These are phyloP conservation scores for Nymphicus hollandicus DNA, from an alignment of 2,113 vertebrate species.

Conservation along the genomic window DNA sequence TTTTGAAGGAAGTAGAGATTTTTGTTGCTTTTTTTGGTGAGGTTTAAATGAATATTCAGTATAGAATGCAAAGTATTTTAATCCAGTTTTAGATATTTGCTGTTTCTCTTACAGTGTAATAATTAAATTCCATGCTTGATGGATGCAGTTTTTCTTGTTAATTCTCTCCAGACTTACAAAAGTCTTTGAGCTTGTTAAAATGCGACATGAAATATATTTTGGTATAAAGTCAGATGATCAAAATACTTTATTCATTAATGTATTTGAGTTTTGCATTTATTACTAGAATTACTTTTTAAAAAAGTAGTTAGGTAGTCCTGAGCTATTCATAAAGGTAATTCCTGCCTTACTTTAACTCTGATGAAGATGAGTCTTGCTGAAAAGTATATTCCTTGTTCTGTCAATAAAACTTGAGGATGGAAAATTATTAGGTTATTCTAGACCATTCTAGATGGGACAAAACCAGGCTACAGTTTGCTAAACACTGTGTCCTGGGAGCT, in stretches of 20 bases:
- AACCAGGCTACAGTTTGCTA: not conserved
- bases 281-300: not conserved
- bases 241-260: not conserved
- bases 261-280: not conserved
- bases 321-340: not conserved
- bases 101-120: not conserved
- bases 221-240: not conserved
- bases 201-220: not conserved
- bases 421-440: not conserved
- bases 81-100: not conserved
- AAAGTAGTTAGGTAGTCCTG: not conserved
- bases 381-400: not conserved
- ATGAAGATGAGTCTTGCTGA: not conserved
- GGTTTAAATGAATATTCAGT: not conserved
- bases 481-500: not conserved
- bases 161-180: not conserved
- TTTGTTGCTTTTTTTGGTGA: not conserved
- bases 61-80: not conserved
- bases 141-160: not conserved
- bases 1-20: not conserved
- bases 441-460: not conserved
- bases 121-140: conserved; percentile 3
- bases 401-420: not conserved
- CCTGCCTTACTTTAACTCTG: not conserved
- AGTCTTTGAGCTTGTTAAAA: not conserved